Evolutionary conservation across 2,888 invertebrate genomes (phyloP), one percentile per base, ranked within the genome.

Genomic region (Seladonia tumulorum): DNA sequence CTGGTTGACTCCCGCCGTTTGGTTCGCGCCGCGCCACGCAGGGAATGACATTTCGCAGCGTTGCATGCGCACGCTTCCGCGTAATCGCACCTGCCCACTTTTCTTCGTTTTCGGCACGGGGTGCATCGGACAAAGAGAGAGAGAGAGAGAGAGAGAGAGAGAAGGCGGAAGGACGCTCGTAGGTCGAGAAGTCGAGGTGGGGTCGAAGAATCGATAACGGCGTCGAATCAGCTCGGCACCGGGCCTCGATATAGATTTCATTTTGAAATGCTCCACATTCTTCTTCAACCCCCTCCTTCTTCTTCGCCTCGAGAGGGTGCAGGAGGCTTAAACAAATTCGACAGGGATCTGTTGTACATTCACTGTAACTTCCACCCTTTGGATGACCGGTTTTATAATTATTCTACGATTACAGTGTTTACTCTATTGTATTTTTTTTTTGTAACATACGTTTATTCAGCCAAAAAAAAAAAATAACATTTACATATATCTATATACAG

Each of bases 41-140:
- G 87, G 90, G 91, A 93, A 91, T 94, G 94, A 93, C 94, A 94
- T 92, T 94, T 93, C 83, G 90, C 88, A 82, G 89, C 89, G 90
- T 90, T 92, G 92, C 92, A 90, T 89, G 91, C 89, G 90, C 91
- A 90, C 92, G 92, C 90, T 92, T 92, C 90, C 89, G 90, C 92
- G 90, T 91, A 93, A 93, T 92, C 92, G 92, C 94, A 94, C 93
- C 93, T 94, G 94, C 93, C 91, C 87, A 29, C 53, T 66, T 66
- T 66, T 66, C 12, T 39, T 60, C 71, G 75, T 16, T 66, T 35
- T 68, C 68, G 68, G 39, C 68, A 10, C 63, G 63, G 63, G 63
- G 63, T 16, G 63, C 63, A 63, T 63, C 63, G 63, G 8, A 22
- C 10, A 14, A 35, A 29, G n/a, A 45, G 45, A 18, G 5, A 4